A percentile compares a stretch with the other conserved stretches of the same genome.
These are phyloP conservation scores for Telmatherina bonti DNA, from an alignment of 2,797 vertebrate genomes.

Conservation along the genomic window DNA sequence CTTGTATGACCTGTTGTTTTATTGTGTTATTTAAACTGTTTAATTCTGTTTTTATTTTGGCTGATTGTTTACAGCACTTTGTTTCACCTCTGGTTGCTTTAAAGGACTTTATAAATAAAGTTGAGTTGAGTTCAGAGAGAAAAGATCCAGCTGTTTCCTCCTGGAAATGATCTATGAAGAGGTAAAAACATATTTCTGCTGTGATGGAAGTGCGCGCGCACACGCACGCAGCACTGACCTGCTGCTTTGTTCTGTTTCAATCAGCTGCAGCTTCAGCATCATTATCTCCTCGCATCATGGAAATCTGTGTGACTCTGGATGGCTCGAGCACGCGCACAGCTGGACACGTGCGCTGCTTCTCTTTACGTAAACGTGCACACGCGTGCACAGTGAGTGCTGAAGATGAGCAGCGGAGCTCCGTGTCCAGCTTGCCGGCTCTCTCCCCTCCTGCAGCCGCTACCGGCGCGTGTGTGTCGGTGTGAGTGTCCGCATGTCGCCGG, in stretches of 20 bases:
- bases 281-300: constrained; percentile 56
- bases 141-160: no score
- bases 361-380: constrained; percentile 9
- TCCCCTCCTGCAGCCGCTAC: neutral
- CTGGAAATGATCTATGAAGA: no score
- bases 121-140: no score
- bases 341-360: constrained; percentile 8
- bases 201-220: constrained; percentile 1
- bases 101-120: no score
- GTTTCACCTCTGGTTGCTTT: no score
- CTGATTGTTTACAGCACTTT: no score
- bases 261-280: constrained; percentile 41
- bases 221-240: constrained; percentile 8
- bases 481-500: constrained; percentile 24
- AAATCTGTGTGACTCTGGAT: constrained; percentile 45
- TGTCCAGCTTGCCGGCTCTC: neutral
- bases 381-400: no score
- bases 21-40: no score
- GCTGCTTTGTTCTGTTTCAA: constrained; percentile 49
- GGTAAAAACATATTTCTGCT: neutral
- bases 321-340: constrained; percentile 1
- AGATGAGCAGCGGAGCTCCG: neutral
- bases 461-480: neutral
- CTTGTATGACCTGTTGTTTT: no score
- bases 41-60: no score